Percentiles rank a stretch among this genome's conserved stretches.
These are phyloP conservation scores for Lepetodrilus schrolli DNA, from an alignment of 2,888 invertebrate species.

Conservation along the genomic window DNA sequence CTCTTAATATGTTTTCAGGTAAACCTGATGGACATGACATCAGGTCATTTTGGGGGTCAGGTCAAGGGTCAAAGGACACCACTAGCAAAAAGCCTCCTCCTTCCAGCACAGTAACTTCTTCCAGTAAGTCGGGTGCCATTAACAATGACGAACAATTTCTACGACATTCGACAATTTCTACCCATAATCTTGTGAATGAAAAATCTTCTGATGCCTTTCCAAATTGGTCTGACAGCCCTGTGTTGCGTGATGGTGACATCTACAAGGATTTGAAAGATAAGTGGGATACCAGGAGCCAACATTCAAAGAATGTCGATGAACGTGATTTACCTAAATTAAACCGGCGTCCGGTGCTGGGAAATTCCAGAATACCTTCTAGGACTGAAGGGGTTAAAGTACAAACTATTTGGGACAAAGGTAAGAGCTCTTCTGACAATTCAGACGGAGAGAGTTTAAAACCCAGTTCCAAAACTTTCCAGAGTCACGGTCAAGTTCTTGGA, in stretches of 20 bases:
- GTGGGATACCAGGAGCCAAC: not conserved
- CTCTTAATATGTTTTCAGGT: too few species aligned
- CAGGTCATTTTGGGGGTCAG: not conserved
- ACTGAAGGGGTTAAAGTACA: not conserved
- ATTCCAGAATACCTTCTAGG: not conserved
- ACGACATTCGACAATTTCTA: not conserved
- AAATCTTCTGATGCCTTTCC: not conserved
- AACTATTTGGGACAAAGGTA: constrained; percentile 1
- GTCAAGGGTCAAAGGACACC: not conserved
- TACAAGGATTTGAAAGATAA: not conserved
- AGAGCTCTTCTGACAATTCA: not conserved
- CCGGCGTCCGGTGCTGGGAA: not conserved
- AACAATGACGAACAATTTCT: not conserved
- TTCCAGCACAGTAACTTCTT: constrained; percentile 1
- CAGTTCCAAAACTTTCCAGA: too few species aligned
- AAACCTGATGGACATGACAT: too few species aligned
- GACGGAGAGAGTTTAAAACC: too few species aligned
- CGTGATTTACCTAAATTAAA: not conserved
- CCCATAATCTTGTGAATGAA: not conserved
- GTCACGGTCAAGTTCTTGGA: constrained; percentile 32
- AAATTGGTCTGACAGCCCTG: not conserved
- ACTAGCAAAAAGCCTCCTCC: not conserved
- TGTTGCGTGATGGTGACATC: not conserved
- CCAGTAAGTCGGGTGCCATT: not conserved
- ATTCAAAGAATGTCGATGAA: not conserved